A percentile compares a stretch with the other conserved stretches of the same genome.
Conservation (phyloP, 2,888 invertebrate genomes). For the Gortyna flavago region DNA sequence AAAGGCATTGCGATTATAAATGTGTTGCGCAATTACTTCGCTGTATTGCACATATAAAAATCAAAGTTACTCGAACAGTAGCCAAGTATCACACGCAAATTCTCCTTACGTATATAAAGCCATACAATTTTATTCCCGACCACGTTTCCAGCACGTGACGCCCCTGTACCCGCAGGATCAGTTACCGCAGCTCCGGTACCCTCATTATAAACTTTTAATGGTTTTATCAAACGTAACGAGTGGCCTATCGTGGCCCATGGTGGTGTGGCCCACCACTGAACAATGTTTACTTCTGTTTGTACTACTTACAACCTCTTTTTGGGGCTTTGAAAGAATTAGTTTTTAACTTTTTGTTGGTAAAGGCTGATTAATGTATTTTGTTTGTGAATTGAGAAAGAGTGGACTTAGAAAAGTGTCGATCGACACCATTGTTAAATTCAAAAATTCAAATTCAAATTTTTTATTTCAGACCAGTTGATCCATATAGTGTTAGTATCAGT, state of each 20-base stretch:
- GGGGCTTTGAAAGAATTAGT: constrained; percentile 6
- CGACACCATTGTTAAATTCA: not conserved
- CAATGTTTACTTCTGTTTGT: constrained; percentile 54
- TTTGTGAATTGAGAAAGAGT: constrained; percentile 16
- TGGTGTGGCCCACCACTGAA: constrained; percentile 30
- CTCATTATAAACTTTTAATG: constrained; percentile 78
- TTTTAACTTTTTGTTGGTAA: not conserved
- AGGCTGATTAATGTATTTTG: constrained; percentile 12
- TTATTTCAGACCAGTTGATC: no score
- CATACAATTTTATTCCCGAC: not conserved
- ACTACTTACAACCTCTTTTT: constrained; percentile 25
- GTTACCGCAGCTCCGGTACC: constrained; percentile 54
- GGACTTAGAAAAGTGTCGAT: not conserved
- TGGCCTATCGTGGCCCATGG: constrained; percentile 28
- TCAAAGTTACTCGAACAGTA: no score
- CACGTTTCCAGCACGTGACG: constrained; percentile 16
- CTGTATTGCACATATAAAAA: not conserved
- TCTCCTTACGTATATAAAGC: constrained; percentile 3
- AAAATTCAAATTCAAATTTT: no score
- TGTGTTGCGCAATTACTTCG: not conserved
- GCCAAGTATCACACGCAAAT: not conserved
- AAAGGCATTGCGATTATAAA: not conserved
- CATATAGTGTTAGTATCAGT: no score
- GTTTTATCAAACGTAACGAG: constrained; percentile 65
- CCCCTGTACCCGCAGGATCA: constrained; percentile 48